Conservation (phyloP, 2,888 invertebrate species). For the Listrodromus nycthemerus region DNA sequence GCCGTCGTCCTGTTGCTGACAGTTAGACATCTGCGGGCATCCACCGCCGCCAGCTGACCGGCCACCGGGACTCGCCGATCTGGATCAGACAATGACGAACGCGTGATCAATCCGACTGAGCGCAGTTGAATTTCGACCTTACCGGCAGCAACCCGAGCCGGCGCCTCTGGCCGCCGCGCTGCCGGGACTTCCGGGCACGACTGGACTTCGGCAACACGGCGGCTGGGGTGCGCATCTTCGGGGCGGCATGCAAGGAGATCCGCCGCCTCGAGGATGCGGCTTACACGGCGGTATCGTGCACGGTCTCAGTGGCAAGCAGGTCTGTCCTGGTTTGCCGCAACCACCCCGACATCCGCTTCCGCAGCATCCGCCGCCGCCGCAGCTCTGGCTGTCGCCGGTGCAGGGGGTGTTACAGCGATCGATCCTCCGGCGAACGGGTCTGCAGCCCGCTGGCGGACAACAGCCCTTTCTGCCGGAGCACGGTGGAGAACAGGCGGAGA, state of each 20-base stretch:
- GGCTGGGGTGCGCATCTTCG: conserved; percentile 69
- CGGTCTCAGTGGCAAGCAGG: conserved; percentile 73
- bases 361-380: conserved; percentile 78
- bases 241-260: conserved; percentile 73
- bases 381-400: conserved; percentile 68
- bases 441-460: conserved; percentile 72
- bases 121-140: conserved; percentile 60
- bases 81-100: conserved; percentile 27
- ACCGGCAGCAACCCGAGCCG: conserved; percentile 71
- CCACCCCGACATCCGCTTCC: conserved; percentile 78
- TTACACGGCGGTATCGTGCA: conserved; percentile 72
- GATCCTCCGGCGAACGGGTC: conserved; percentile 52
- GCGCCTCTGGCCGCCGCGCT: conserved; percentile 35
- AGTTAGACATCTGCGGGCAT: conserved; percentile 26
- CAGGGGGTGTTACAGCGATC: conserved; percentile 68
- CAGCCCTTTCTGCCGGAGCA: conserved; percentile 71
- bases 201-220: conserved; percentile 68
- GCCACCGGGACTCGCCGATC: conserved; percentile 66
- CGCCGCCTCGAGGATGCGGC: conserved; percentile 65
- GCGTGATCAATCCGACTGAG: conserved; percentile 59
- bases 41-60: conserved; percentile 67
- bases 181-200: conserved; percentile 41
- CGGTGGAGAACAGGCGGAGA: conserved; percentile 63
- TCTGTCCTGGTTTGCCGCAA: conserved; percentile 77
- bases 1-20: conserved; percentile 55